Base-by-base conservation (phyloP, 2,797 vertebrate genomes). In the Xiphophorus birchmanni region DNA sequence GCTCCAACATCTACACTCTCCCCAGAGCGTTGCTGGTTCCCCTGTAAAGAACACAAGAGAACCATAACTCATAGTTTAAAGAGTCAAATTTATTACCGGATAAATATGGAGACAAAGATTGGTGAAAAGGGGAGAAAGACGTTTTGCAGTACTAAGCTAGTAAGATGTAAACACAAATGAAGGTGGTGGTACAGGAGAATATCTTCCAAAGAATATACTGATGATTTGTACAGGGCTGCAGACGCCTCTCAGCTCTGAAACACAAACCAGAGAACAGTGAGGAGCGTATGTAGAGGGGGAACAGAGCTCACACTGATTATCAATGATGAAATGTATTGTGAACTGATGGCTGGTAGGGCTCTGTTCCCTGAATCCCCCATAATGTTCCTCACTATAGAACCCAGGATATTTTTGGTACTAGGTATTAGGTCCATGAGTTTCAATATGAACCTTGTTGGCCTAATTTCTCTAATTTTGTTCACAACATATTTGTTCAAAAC, bases 11-110 rank as follows among this genome's bases (percentile, higher is more conserved):
- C 40, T 26, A 44, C 67, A 5, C 42, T 17, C 40, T 44, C 5
- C 42, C 29, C 4, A 29, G 56, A 71, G 26, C 4, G n/a, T 29
- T n/a, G 5, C 26, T 44, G 26, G 26, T 5, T 12, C 44, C 26
- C 42, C 23, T 72, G 40, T 12, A 72, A 72, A 15, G 9, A 42
- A 44, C 67, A 26, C 23, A 23, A 13, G 67, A 71, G 21, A 7
- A 26, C 65, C 23, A 18, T 40, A 37, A 93, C 88, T 93, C 89
- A 56, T n/a, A 94, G 90, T 84, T 92, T 91, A 93, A 84, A 93
- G 90, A 93, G 94, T 93, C 86, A 89, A 89, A 86, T 65, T 74
- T 65, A 79, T 23, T 73, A 79, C 4, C n/a, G 7, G 58, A 75
- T 76, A 80, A 74, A 60, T 32, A 29, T 60, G 29, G 56, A 60